These are phyloP conservation scores for Trypoxylon attenuatum DNA, from an alignment of 2,888 invertebrate species.

Conservation along the genomic window DNA sequence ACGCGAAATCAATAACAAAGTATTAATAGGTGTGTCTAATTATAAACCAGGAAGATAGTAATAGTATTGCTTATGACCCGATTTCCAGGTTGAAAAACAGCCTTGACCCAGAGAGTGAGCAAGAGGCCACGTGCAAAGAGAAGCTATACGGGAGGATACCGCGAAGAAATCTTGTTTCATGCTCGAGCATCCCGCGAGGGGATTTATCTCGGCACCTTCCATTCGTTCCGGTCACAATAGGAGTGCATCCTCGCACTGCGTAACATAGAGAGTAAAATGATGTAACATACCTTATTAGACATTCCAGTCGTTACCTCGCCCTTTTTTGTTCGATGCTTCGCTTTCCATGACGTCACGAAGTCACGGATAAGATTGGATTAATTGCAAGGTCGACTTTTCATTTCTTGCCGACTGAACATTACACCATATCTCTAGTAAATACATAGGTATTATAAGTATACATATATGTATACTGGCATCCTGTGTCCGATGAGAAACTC, in stretches of 20 bases:
- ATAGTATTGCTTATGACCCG: slow-evolving; percentile 5
- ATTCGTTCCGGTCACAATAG: slow-evolving; percentile 14
- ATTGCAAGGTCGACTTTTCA: slow-evolving; percentile 1
- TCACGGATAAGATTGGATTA: neutral
- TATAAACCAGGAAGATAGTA: neutral
- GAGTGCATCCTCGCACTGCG: slow-evolving; percentile 16
- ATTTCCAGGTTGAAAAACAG: slow-evolving; percentile 49
- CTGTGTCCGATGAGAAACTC: no score
- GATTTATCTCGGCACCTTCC: slow-evolving; percentile 11
- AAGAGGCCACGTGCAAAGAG: slow-evolving; percentile 20
- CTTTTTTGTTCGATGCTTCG: slow-evolving; percentile 28
- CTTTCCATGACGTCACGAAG: slow-evolving; percentile 15
- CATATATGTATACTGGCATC: no score
- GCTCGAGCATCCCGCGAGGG: neutral
- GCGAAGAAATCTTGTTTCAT: slow-evolving; percentile 31
- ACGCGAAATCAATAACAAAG: slow-evolving; percentile 15
- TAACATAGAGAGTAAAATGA: slow-evolving; percentile 5
- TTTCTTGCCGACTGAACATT: no score
- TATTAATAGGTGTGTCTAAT: slow-evolving; percentile 11
- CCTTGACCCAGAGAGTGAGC: slow-evolving; percentile 57
- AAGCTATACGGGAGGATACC: neutral
- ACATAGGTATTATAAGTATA: no score
- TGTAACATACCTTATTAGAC: slow-evolving; percentile 26
- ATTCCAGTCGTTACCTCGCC: slow-evolving; percentile 22
- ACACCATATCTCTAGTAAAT: no score